phyloP scores from a whole-genome alignment of 1,140 invertebrate genomes.

The Microplitis mediator region DNA sequence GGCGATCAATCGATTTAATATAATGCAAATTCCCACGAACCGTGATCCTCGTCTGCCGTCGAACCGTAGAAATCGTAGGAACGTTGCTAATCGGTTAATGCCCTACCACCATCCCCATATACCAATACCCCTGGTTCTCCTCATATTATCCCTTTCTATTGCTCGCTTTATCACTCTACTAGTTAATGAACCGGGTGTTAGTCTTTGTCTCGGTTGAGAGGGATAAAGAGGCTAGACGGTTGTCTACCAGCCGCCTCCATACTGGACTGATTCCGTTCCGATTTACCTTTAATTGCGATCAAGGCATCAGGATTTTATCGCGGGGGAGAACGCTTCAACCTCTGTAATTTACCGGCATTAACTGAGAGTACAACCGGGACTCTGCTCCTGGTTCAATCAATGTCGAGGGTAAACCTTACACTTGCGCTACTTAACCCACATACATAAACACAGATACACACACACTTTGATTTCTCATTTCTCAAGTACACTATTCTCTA shows the following conservation, averaged over 20 bases:
- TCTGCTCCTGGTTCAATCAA: slow-evolving; percentile 21
- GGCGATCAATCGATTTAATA: slow-evolving; percentile 28
- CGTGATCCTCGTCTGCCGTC: slow-evolving; percentile 4
- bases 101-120: not conserved
- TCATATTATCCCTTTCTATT: too few relatives aligned
- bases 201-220: too few relatives aligned
- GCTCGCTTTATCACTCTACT: too few relatives aligned
- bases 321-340: not conserved
- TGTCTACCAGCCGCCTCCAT: too few relatives aligned
- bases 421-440: not conserved
- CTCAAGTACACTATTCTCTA: not conserved
- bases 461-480: too few relatives aligned
- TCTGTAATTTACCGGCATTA: slow-evolving; percentile 17
- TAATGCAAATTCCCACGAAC: slow-evolving; percentile 28
- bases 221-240: too few relatives aligned
- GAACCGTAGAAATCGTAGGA: slow-evolving; percentile 23
- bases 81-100: slow-evolving; percentile 28
- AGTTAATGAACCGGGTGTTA: too few relatives aligned
- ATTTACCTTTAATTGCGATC: slow-evolving; percentile 15
- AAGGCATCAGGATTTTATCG: not conserved
- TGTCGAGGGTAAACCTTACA: not conserved
- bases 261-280: not conserved
- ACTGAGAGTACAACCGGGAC: not conserved
- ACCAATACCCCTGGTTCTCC: not conserved
- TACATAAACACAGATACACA: not conserved